These are phyloP conservation scores for Psilanteris sp. DNA, from an alignment of 1,140 invertebrate species.

Conservation along the genomic window DNA sequence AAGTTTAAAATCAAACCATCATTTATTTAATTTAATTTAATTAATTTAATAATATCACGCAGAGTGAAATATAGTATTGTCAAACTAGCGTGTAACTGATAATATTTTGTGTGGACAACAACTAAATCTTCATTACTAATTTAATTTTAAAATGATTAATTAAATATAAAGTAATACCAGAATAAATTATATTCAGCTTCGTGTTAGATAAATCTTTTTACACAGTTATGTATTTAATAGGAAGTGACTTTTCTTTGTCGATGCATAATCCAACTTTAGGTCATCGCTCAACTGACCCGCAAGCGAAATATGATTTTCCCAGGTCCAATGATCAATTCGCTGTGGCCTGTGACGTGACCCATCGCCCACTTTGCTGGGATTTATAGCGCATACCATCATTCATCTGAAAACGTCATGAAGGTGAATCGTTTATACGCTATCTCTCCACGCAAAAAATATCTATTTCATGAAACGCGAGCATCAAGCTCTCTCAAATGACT, in stretches of 20 bases:
- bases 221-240: no score
- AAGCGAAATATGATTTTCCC: conserved; percentile 54
- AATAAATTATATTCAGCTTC: no score
- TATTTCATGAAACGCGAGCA: conserved; percentile 39
- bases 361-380: conserved; percentile 59
- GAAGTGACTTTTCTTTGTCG: conserved; percentile 39
- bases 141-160: no score
- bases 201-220: no score
- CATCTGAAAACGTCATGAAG: conserved; percentile 61
- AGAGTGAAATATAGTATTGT: no score
- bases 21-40: no score
- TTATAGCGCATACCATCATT: conserved; percentile 56
- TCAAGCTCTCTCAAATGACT: conserved; percentile 36
- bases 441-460: conserved; percentile 54
- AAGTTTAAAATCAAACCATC: no score
- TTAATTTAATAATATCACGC: no score
- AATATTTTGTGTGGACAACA: no score
- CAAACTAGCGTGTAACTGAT: no score
- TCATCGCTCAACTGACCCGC: conserved; percentile 47
- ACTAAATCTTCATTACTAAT: no score
- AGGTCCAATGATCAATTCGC: conserved; percentile 57
- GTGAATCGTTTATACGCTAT: conserved; percentile 57
- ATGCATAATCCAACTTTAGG: conserved; percentile 37
- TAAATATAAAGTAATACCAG: no score
- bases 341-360: conserved; percentile 46